A percentile compares a stretch with the other conserved stretches of the same genome.
Evolutionary conservation across 2,888 invertebrate species (phyloP).

Genomic region (Abscondita cerata): DNA sequence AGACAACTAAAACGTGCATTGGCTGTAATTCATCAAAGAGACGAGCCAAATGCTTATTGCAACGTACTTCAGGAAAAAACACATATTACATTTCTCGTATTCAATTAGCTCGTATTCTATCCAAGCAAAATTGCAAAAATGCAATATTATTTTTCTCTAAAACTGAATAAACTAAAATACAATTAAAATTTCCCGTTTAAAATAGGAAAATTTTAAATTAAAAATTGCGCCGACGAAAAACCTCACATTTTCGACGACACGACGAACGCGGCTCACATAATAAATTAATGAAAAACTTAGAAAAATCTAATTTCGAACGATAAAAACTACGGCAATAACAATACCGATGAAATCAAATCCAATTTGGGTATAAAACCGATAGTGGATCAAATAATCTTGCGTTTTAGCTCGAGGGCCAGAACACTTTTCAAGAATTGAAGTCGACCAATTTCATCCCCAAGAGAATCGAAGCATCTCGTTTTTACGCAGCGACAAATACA

Average conservation of each 20-base stretch:
- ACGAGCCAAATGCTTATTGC: slow-evolving; percentile 3
- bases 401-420: slow-evolving; percentile 25
- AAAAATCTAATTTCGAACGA: too few relatives aligned
- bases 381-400: slow-evolving; percentile 43
- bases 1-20: slow-evolving; percentile 11
- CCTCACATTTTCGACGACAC: not conserved
- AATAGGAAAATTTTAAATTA: slow-evolving; percentile 25
- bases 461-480: slow-evolving; percentile 53
- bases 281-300: too few relatives aligned
- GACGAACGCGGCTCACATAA: too few relatives aligned
- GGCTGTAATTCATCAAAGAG: slow-evolving; percentile 22
- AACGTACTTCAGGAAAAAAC: slow-evolving; percentile 12
- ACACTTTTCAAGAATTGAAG: slow-evolving; percentile 42
- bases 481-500: slow-evolving; percentile 51
- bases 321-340: slow-evolving; percentile 17
- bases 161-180: slow-evolving; percentile 30
- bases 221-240: slow-evolving; percentile 20
- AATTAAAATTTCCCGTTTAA: slow-evolving; percentile 31
- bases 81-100: slow-evolving; percentile 33
- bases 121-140: slow-evolving; percentile 32
- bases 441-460: slow-evolving; percentile 52
- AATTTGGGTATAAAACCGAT: slow-evolving; percentile 45
- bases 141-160: slow-evolving; percentile 30
- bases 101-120: slow-evolving; percentile 32
- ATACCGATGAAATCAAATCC: slow-evolving; percentile 38